A percentile compares a stretch with the other conserved stretches of the same genome.
Conservation (phyloP, 2,888 invertebrate species). For the Spilosoma lubricipeda region DNA sequence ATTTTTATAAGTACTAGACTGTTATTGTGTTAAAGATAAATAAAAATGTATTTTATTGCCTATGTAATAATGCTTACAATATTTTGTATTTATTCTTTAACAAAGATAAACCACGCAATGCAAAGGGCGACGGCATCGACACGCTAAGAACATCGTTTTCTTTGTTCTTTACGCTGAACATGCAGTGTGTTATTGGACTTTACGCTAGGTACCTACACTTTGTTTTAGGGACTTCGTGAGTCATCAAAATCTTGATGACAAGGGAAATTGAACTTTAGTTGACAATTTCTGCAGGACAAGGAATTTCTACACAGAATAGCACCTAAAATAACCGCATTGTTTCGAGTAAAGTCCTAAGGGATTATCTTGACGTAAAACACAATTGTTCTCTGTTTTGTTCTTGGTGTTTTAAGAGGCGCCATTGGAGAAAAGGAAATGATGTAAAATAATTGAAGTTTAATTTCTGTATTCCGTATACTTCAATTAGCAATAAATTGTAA, state of each 20-base stretch:
- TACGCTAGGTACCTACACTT: conserved; percentile 46
- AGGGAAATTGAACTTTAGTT: conserved; percentile 8
- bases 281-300: not conserved
- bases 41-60: conserved; percentile 30
- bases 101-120: conserved; percentile 55
- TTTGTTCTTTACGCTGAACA: conserved; percentile 47
- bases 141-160: conserved; percentile 52
- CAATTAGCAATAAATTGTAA: no score
- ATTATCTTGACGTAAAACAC: not conserved
- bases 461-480: no score
- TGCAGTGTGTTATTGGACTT: conserved; percentile 49
- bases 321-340: not conserved
- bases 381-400: not conserved
- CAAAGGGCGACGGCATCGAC: conserved; percentile 45
- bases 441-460: no score
- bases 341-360: not conserved
- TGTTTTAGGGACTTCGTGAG: conserved; percentile 47
- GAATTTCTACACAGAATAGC: not conserved
- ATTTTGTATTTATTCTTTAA: conserved; percentile 51
- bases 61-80: conserved; percentile 24
- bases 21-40: conserved; percentile 26
- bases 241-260: conserved; percentile 25
- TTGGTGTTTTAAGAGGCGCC: not conserved
- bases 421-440: no score
- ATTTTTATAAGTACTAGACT: conserved; percentile 31